phyloP scores from a whole-genome alignment of 2,888 invertebrate species.

The Drosophila histrio region DNA sequence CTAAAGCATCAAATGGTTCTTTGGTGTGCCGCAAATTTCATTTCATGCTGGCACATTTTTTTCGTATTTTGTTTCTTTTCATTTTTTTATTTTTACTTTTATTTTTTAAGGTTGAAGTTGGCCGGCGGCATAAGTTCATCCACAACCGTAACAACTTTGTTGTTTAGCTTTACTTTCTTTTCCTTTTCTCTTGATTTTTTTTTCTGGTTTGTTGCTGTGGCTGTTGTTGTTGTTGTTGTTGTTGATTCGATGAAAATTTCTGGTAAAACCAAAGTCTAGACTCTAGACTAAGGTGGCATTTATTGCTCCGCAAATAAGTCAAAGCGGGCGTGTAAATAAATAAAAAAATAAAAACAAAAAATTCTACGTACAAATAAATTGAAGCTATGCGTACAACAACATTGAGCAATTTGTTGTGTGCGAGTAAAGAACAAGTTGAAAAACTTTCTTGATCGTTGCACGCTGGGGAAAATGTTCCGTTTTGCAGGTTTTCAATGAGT shows the following conservation, averaged over 20 bases:
- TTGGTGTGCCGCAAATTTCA: slow-evolving; percentile 20
- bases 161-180: slow-evolving; percentile 2
- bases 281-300: slow-evolving; percentile 69
- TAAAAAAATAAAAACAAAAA: no score
- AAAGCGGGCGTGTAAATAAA: slow-evolving; percentile 67
- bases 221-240: neutral
- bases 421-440: slow-evolving; percentile 35
- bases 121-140: slow-evolving; percentile 20
- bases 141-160: slow-evolving; percentile 37
- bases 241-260: slow-evolving; percentile 21
- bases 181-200: neutral
- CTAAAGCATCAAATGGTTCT: neutral
- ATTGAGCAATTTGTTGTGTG: slow-evolving; percentile 46
- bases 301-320: slow-evolving; percentile 62
- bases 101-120: slow-evolving; percentile 5
- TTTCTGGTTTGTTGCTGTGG: neutral
- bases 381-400: slow-evolving; percentile 23
- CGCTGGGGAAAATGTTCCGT: slow-evolving; percentile 38
- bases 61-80: neutral
- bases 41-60: neutral
- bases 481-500: slow-evolving; percentile 47
- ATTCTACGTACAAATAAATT: slow-evolving; percentile 36
- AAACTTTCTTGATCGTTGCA: slow-evolving; percentile 50
- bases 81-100: neutral
- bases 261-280: slow-evolving; percentile 57